Base-by-base conservation (phyloP, 2,888 invertebrate species). In the Lepidonotus clava region DNA sequence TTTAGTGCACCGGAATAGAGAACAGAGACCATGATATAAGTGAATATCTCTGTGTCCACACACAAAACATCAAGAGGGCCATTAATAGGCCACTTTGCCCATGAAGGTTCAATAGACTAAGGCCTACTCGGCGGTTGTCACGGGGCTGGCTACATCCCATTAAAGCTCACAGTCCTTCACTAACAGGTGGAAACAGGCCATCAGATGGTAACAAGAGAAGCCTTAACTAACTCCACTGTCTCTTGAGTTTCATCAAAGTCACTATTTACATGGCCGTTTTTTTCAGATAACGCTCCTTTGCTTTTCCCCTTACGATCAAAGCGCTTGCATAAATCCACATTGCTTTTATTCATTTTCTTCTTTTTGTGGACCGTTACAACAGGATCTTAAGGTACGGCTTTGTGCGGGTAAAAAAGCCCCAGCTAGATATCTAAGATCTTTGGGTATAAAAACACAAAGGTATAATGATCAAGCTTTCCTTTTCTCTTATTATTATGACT, bases 401-500 rank as follows among this genome's bases (percentile, higher is more conserved):
- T 53, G 21, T n/a, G 21, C n/a, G 53, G 18, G 6, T 53, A n/a
- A n/a, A 53, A 53, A n/a, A 46, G 18, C 18, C 46, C 46, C 46
- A 46, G 18, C 8, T 11, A 46, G 18, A 11, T n/a, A n/a, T n/a
- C n/a, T n/a, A n/a, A n/a, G n/a, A n/a, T n/a, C n/a, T n/a, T n/a
- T n/a, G n/a, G n/a, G n/a, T 46, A 46, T 46, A 46, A 46, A 46
- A 46, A 46, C 8, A 18, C 18, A 6, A 46, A 46, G 6, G 6
- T 18, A 46, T 18, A 46, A 18, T 46, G 46, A 46, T 46, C 8
- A 46, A 46, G 8, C 46, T 18, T 46, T n/a, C n/a, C n/a, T 18
- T 46, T 61, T 61, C 61, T 28, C 28, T 61, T 61, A 8, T n/a
- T n/a, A n/a, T 61, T 61, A 61, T 61, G 61, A 28, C 61, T 61